A percentile compares a stretch with the other conserved stretches of the same genome.
Conservation (phyloP, 2,888 invertebrate species). For the Luperina testacea region DNA sequence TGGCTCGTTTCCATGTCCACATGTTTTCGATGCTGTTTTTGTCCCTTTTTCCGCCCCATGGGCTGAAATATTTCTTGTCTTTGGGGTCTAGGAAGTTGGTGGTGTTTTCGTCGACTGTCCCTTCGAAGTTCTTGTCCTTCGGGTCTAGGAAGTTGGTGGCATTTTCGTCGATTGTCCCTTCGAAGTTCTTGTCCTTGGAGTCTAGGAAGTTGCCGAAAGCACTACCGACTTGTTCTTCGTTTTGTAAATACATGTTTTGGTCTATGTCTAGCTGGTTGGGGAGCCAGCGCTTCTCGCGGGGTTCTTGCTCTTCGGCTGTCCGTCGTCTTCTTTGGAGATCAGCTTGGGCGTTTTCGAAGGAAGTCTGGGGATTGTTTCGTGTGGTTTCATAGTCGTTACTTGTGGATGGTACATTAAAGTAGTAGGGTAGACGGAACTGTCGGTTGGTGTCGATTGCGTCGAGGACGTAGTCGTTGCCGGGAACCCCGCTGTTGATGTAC, state of each 20-base stretch:
- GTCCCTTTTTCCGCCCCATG: slow-evolving; percentile 86
- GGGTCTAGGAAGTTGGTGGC: slow-evolving; percentile 68
- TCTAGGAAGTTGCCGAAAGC: slow-evolving; percentile 64
- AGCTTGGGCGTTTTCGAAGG: slow-evolving; percentile 52
- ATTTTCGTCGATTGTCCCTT: slow-evolving; percentile 70
- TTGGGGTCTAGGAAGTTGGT: slow-evolving; percentile 68
- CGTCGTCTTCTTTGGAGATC: slow-evolving; percentile 67
- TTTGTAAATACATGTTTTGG: slow-evolving; percentile 73
- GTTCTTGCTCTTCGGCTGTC: slow-evolving; percentile 68
- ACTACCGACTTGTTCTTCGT: slow-evolving; percentile 65
- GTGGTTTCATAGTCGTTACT: slow-evolving; percentile 53
- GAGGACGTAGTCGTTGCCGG: slow-evolving; percentile 70
- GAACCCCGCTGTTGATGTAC: slow-evolving; percentile 79
- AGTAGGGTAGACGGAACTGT: slow-evolving; percentile 76
- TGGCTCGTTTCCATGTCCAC: slow-evolving; percentile 85
- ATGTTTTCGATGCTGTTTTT: slow-evolving; percentile 73
- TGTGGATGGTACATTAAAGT: slow-evolving; percentile 68
- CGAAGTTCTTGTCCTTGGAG: slow-evolving; percentile 31
- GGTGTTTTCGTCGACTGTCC: slow-evolving; percentile 70
- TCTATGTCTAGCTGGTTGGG: slow-evolving; percentile 77
- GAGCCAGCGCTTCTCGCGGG: slow-evolving; percentile 71
- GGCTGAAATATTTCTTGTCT: slow-evolving; percentile 84
- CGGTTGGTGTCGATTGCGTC: slow-evolving; percentile 71
- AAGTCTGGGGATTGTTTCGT: slow-evolving; percentile 55
- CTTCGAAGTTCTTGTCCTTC: slow-evolving; percentile 46